Percentiles rank a stretch among this genome's conserved stretches.
These are phyloP conservation scores for Drosophila leontia DNA, from an alignment of 1,140 invertebrate species.

Conservation along the genomic window DNA sequence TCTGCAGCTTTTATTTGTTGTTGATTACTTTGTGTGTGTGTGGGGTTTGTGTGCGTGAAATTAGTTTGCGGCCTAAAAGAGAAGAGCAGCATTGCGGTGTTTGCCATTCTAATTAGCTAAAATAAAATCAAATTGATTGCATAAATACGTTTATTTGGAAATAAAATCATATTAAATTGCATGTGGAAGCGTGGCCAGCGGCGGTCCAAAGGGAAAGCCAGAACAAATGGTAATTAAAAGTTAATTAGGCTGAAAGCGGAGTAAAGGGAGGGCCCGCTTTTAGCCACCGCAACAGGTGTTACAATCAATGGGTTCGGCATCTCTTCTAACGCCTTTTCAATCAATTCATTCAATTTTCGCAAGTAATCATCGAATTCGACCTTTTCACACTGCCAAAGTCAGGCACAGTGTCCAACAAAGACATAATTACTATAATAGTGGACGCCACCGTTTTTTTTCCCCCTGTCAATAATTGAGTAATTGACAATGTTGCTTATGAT, in stretches of 20 bases:
- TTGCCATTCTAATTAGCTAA: constrained; percentile 59
- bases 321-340: constrained; percentile 20
- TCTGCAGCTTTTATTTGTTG: constrained; percentile 15
- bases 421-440: constrained; percentile 66
- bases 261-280: neutral
- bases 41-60: constrained; percentile 51
- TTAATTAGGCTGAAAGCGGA: constrained; percentile 27
- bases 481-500: constrained; percentile 66
- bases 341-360: neutral
- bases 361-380: constrained; percentile 16
- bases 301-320: neutral
- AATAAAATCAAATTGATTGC: constrained; percentile 61
- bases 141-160: constrained; percentile 50
- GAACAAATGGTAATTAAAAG: constrained; percentile 43
- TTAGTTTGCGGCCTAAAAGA: constrained; percentile 53
- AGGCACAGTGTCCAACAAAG: constrained; percentile 39
- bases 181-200: constrained; percentile 10
- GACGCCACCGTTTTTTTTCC: constrained; percentile 20
- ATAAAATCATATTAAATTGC: constrained; percentile 39
- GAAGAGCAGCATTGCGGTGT: neutral
- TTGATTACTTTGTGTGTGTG: constrained; percentile 33
- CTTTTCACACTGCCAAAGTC: neutral
- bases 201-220: constrained; percentile 1
- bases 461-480: constrained; percentile 61
- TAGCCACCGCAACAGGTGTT: constrained; percentile 14